Percentiles rank a stretch among this genome's conserved stretches.
Conservation (phyloP, 2,797 vertebrate genomes). For the Sebastes paucispinis region DNA sequence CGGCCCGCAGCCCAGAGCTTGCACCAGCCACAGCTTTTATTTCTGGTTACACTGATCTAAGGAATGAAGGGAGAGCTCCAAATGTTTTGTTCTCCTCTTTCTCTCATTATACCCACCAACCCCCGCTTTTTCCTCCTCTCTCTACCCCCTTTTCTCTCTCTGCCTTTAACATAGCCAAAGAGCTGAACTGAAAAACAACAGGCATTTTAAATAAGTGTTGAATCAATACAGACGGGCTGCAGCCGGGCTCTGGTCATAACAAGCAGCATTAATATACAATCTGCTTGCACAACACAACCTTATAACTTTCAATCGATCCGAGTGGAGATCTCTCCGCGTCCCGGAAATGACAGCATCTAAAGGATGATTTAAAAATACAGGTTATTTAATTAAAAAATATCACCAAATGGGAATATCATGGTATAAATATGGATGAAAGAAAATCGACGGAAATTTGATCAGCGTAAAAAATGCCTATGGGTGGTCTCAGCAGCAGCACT, state of each 20-base stretch:
- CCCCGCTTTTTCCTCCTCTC: background rate
- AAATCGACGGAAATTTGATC: conserved; percentile 4
- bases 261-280: conserved; percentile 52
- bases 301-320: conserved; percentile 25
- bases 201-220: conserved; percentile 47
- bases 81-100: conserved; percentile 64
- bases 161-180: conserved; percentile 38
- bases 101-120: conserved; percentile 35
- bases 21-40: conserved; percentile 69
- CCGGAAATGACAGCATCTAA: conserved; percentile 1
- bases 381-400: background rate
- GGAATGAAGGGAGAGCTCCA: conserved; percentile 73
- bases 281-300: conserved; percentile 9
- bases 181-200: conserved; percentile 40
- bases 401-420: background rate
- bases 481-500: conserved; percentile 34
- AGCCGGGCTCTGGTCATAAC: conserved; percentile 36
- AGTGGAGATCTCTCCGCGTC: background rate
- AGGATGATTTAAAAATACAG: conserved; percentile 26
- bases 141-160: conserved; percentile 7
- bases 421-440: background rate
- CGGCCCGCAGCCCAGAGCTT: conserved; percentile 41
- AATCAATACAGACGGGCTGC: conserved; percentile 53
- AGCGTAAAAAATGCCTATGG: background rate
- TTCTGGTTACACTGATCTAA: conserved; percentile 71